Conservation (phyloP, 2,113 vertebrate genomes). For the Pongo abelii region DNA sequence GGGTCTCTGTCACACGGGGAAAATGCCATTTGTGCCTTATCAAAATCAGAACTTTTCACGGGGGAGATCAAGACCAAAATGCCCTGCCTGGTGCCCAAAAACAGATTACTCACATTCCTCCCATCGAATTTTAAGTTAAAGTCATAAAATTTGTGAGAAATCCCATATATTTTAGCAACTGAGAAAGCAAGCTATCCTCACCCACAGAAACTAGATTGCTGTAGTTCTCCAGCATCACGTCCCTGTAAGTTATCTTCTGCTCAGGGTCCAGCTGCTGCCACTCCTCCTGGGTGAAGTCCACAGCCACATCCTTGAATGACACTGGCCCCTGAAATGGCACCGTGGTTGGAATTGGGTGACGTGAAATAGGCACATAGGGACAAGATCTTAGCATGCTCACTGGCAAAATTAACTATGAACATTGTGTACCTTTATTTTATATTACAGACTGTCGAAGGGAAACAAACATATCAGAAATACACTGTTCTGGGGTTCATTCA, state of each 20-base stretch:
- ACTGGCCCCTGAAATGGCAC: slow-evolving; percentile 62
- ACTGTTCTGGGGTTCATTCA: neutral
- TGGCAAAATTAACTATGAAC: neutral
- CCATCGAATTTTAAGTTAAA: neutral
- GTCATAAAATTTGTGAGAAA: neutral
- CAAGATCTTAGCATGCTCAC: neutral
- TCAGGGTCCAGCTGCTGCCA: slow-evolving; percentile 68
- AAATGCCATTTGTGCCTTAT: neutral
- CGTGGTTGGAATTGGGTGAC: neutral
- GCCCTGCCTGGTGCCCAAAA: neutral
- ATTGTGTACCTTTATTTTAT: neutral
- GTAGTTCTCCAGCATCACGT: slow-evolving; percentile 80
- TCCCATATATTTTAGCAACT: neutral
- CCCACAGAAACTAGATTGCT: slow-evolving; percentile 70
- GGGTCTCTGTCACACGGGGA: neutral
- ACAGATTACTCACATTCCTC: neutral
- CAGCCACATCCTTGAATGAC: slow-evolving; percentile 75
- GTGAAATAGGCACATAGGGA: neutral
- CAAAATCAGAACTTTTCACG: neutral
- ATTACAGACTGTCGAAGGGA: neutral
- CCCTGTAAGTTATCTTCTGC: slow-evolving; percentile 68
- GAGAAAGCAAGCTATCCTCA: slow-evolving; percentile 31
- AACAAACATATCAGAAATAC: neutral
- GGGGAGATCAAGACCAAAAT: neutral
- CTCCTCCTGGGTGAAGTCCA: slow-evolving; percentile 77